Base-by-base conservation (phyloP, 2,888 invertebrate genomes). In the Merodon equestris region DNA sequence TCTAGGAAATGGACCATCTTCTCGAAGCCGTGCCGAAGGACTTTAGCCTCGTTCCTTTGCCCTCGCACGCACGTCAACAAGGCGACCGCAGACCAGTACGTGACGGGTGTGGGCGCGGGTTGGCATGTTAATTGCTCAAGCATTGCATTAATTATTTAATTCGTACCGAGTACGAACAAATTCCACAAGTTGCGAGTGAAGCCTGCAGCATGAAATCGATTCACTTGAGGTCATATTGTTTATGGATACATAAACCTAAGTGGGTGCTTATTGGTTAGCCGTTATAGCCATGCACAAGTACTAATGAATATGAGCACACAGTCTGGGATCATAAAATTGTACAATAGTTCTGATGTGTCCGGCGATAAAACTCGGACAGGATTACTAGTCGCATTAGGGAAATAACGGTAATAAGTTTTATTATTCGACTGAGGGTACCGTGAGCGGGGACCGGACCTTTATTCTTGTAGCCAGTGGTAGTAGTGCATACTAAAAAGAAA, bases 241-340 rank as follows among this genome's bases (percentile, higher is more conserved):
- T 70, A 74, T 79, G 74, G 56, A 68, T 68, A 64, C 64, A 79
- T 79, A 70, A 79, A 73, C 72, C 63, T 51, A 63, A 72, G 79
- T 74, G 68, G 64, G 79, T 79, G 79, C 64, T 74, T 74, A 79
- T 79, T 79, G 79, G 79, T 79, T 70, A 60, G 45, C 73, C 79
- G 68, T 79, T 68, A 57, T 54, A 79, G 79, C 58, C 64, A 44
- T 64, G 63, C 74, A 73, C 56, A 73, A 79, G 57, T 68, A 64
- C 51, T 54, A 74, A 79, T 79, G 68, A 79, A 79, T 79, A 79
- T 74, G 63, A 68, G 74, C 27, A 27, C 27, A 27, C 27, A 27
- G 27, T 40, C 38, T 14, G 14, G 42, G 61, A 14, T 17, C 48
- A 48, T 63, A 50, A 71, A 71, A 63, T 63, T 34, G 27, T 42